Conservation (phyloP, 2,113 vertebrate genomes). For the Alces alces region DNA sequence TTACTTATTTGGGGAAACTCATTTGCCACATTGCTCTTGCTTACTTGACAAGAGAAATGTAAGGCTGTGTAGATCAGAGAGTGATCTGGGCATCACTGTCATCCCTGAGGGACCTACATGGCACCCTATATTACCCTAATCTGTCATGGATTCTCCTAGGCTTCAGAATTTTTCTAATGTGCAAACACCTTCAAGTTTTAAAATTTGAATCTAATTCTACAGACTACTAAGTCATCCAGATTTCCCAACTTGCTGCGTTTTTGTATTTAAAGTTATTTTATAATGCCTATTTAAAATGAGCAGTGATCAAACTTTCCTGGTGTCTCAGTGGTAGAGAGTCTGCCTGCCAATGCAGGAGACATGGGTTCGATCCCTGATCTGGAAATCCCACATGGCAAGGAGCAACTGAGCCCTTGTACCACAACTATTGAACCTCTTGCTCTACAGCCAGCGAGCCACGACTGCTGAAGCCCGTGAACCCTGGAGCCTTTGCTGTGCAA, state of each 20-base stretch:
- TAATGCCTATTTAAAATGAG: background rate
- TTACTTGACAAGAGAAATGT: background rate
- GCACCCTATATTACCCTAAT: background rate
- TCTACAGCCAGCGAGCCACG: background rate
- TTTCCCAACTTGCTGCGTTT: background rate
- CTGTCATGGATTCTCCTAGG: background rate
- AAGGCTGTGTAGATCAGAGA: background rate
- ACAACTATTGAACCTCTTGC: background rate
- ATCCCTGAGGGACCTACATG: rapidly evolving
- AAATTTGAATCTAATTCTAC: background rate
- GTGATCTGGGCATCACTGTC: background rate
- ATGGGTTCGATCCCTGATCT: background rate
- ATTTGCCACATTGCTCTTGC: background rate
- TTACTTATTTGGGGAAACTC: background rate
- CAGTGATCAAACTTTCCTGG: background rate
- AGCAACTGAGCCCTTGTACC: background rate
- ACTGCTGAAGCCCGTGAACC: background rate
- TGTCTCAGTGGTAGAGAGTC: background rate
- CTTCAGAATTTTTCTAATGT: background rate
- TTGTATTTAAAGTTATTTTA: background rate
- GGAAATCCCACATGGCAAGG: background rate
- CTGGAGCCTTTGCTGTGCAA: background rate
- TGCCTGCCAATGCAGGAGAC: background rate
- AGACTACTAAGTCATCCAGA: background rate
- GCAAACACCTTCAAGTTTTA: background rate